phyloP scores from a whole-genome alignment of 2,888 invertebrate species.

The Stramonita haemastoma region DNA sequence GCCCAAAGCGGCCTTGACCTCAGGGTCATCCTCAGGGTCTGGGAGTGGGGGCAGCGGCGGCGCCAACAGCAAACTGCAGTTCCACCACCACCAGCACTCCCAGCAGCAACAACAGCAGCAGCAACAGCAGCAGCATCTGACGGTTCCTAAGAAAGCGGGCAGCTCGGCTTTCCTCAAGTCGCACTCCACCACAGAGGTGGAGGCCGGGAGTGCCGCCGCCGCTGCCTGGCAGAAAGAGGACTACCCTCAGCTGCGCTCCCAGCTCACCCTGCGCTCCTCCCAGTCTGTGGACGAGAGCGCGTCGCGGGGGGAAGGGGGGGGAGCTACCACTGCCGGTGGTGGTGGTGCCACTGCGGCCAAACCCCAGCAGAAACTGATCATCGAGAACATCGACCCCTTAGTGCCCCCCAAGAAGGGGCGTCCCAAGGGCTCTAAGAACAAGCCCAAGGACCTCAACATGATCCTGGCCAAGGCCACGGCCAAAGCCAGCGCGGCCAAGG shows the following conservation, averaged over 20 bases:
- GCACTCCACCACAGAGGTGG: constrained; percentile 47
- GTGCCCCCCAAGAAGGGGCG: constrained; percentile 67
- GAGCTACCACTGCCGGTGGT: no score
- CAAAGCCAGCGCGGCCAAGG: constrained; percentile 29
- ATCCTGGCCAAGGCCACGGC: constrained; percentile 50
- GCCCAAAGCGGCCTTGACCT: background rate
- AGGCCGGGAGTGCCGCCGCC: constrained; percentile 11
- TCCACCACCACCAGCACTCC: background rate
- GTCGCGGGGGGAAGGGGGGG: background rate
- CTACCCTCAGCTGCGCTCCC: constrained; percentile 41
- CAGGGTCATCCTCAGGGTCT: constrained; percentile 85
- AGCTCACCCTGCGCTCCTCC: constrained; percentile 43
- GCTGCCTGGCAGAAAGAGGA: constrained; percentile 42
- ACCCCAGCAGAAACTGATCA: constrained; percentile 38
- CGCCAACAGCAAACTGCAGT: constrained; percentile 84
- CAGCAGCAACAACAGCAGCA: constrained; percentile 29
- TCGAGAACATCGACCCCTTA: constrained; percentile 45
- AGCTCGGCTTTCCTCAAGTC: constrained; percentile 46
- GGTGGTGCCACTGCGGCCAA: background rate
- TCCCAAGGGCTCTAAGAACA: constrained; percentile 71
- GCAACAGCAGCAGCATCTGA: background rate
- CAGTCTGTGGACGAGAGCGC: constrained; percentile 38
- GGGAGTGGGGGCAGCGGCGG: constrained; percentile 80
- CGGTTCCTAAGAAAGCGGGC: constrained; percentile 35
- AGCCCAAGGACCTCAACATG: constrained; percentile 55